phyloP scores from a whole-genome alignment of 2,113 vertebrate species.

The Psilopogon haemacephalus region DNA sequence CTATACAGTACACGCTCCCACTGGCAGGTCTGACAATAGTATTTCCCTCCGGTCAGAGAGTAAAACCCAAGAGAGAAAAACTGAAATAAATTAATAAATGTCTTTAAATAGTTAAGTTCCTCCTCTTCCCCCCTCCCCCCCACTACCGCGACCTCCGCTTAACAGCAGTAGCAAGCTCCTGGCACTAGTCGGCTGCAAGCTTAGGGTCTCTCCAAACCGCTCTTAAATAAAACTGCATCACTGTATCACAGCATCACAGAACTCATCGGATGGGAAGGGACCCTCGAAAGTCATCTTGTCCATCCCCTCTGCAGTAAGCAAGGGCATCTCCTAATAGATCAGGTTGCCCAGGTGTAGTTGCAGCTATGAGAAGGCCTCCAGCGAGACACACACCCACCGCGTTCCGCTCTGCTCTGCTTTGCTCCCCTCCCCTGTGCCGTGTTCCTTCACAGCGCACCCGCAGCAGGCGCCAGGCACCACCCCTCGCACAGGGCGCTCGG shows the following conservation, averaged over 20 bases:
- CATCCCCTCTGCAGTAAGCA: no score
- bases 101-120: background rate
- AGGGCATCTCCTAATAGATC: no score
- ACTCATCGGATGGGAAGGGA: no score
- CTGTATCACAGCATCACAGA: no score
- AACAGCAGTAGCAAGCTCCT: background rate
- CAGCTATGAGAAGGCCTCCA: background rate
- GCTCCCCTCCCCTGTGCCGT: no score
- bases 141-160: background rate
- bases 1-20: fast-evolving
- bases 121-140: no score
- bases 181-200: fast-evolving
- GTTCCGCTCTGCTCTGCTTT: no score
- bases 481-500: background rate
- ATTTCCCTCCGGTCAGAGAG: background rate
- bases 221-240: fast-evolving
- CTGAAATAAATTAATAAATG: no score
- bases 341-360: no score
- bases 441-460: no score
- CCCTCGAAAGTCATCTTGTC: no score
- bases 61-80: background rate
- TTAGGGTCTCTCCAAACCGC: fast-evolving
- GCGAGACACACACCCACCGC: background rate
- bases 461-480: no score
- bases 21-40: fast-evolving